Evolutionary conservation across 2,888 invertebrate genomes (phyloP).

Genomic region (Lasioglossum marginatum): DNA sequence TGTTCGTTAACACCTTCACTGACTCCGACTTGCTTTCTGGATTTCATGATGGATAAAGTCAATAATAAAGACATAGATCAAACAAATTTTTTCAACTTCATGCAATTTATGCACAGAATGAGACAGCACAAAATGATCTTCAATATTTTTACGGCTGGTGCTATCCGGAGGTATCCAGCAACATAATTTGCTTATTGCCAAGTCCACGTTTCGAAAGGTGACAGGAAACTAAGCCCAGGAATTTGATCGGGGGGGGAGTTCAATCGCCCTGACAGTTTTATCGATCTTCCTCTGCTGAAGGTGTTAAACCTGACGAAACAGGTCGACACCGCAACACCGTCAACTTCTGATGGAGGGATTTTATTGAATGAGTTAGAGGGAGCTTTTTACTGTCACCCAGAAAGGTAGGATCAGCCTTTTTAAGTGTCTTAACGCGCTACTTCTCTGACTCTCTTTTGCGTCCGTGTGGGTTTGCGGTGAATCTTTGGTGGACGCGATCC

Average conservation of each 20-base stretch:
- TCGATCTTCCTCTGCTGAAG: not conserved
- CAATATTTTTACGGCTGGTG: not conserved
- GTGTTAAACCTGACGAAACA: not conserved
- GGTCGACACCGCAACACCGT: not conserved
- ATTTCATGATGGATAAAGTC: not conserved
- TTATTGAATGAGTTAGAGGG: conserved; percentile 6
- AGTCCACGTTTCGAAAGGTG: not conserved
- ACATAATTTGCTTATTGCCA: not conserved
- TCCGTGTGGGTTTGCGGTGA: not conserved
- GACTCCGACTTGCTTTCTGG: not conserved
- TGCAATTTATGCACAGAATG: not conserved
- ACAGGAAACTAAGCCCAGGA: not conserved
- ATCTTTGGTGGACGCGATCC: not conserved
- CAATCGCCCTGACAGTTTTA: not conserved
- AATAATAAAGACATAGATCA: not conserved
- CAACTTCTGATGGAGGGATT: not conserved
- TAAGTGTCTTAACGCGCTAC: not conserved
- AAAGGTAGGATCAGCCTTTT: conserved; percentile 1
- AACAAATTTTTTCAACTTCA: not conserved
- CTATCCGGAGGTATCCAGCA: not conserved
- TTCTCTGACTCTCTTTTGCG: not conserved
- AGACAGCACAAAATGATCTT: not conserved
- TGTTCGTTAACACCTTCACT: not conserved
- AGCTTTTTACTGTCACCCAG: not conserved
- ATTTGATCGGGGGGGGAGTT: not conserved